Conservation (phyloP, 2,888 invertebrate species). For the Ophioninae sp. region DNA sequence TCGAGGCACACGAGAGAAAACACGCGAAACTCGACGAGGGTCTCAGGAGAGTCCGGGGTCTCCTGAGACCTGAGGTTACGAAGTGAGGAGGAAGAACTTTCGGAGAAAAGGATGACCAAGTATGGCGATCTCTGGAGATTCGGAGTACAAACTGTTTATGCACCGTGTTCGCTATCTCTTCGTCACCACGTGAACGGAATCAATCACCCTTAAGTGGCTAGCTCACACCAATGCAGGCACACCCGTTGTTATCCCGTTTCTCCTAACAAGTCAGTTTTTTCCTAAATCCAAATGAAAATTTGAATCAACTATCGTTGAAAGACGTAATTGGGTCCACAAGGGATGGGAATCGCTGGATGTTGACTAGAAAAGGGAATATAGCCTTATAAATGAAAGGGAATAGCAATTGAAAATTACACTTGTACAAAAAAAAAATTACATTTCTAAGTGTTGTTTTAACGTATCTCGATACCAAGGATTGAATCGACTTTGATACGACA, state of each 20-base stretch:
- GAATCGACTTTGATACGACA: no score
- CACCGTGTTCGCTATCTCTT: constrained; percentile 21
- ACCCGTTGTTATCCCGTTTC: not conserved
- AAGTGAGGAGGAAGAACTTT: constrained; percentile 60
- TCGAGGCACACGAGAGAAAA: constrained; percentile 43
- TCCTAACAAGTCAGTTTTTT: not conserved
- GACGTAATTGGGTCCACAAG: not conserved
- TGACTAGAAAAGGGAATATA: no score
- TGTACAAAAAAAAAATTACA: no score
- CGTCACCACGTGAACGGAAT: constrained; percentile 31
- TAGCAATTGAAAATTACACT: no score
- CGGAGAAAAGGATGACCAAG: constrained; percentile 63
- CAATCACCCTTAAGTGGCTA: constrained; percentile 42
- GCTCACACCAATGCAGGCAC: constrained; percentile 4
- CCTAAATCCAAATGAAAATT: not conserved
- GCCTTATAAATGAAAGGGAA: no score
- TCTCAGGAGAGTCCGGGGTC: not conserved
- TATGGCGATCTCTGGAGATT: constrained; percentile 57
- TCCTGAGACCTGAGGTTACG: constrained; percentile 59
- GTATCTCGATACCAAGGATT: no score
- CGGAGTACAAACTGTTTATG: constrained; percentile 17
- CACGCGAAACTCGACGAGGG: constrained; percentile 26
- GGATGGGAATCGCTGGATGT: no score
- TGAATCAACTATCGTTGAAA: not conserved
- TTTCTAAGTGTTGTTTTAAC: no score